A percentile compares a stretch with the other conserved stretches of the same genome.
Evolutionary conservation across 2,113 vertebrate species (phyloP).

Genomic region (Poeciliopsis turrubarensis): DNA sequence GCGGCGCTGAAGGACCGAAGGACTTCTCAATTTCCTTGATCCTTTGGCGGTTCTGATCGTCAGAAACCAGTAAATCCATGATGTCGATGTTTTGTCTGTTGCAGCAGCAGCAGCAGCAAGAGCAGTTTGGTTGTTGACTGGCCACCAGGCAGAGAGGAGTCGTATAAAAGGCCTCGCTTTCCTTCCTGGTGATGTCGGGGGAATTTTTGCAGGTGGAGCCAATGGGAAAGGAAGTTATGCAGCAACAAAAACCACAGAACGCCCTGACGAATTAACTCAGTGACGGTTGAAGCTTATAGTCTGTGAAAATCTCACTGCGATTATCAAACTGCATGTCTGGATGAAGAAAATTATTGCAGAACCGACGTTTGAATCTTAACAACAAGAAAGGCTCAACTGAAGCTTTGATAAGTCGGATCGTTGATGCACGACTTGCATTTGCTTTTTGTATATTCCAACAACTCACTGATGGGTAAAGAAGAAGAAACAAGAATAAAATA

Average conservation of each 20-base stretch:
- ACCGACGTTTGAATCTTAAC: background rate
- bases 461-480: no score
- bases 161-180: background rate
- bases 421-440: background rate
- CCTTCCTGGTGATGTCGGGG: background rate
- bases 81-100: constrained; percentile 35
- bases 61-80: constrained; percentile 79
- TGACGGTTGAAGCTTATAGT: no score
- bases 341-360: background rate
- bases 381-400: background rate
- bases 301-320: no score
- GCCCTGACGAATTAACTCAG: background rate
- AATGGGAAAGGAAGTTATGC: background rate
- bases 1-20: constrained; percentile 80
- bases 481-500: no score
- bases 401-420: background rate
- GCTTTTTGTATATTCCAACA: no score
- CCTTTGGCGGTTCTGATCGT: constrained; percentile 20
- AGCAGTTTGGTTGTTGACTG: background rate
- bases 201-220: background rate
- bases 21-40: constrained; percentile 79
- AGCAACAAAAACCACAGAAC: background rate
- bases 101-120: background rate
- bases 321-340: background rate
- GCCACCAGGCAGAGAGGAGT: background rate